Evolutionary conservation across 2,888 invertebrate genomes (phyloP).

Genomic region (Lymantria monacha): DNA sequence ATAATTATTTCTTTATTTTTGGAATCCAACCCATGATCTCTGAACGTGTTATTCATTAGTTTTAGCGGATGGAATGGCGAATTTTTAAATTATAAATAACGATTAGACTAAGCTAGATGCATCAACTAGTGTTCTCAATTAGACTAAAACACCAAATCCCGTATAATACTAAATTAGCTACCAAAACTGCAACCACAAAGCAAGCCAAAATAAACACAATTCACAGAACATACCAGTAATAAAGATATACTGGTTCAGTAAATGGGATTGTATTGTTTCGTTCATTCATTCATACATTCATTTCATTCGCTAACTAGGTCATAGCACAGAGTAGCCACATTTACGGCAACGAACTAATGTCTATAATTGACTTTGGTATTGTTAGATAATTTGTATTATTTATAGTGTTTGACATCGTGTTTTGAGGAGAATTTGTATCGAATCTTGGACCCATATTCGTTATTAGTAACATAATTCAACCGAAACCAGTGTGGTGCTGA

Average conservation of each 20-base stretch:
- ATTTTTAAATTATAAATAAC: too few species aligned
- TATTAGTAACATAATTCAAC: too few species aligned
- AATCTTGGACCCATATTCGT: too few species aligned
- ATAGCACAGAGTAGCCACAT: slow-evolving; percentile 19
- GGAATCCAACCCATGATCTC: too few species aligned
- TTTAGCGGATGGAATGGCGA: too few species aligned
- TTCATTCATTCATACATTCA: slow-evolving; percentile 39
- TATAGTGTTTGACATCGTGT: slow-evolving; percentile 8
- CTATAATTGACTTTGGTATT: slow-evolving; percentile 40
- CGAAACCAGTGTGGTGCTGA: too few species aligned
- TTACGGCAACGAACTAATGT: slow-evolving; percentile 39
- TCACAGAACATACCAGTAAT: slow-evolving; percentile 27
- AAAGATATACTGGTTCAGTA: slow-evolving; percentile 47
- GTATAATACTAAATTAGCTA: background rate
- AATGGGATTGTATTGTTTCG: slow-evolving; percentile 54
- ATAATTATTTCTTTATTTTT: too few species aligned
- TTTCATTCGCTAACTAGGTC: slow-evolving; percentile 39
- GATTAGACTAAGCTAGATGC: background rate
- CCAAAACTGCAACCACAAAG: slow-evolving; percentile 2
- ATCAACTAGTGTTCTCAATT: background rate
- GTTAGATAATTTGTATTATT: slow-evolving; percentile 37
- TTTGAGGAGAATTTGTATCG: background rate
- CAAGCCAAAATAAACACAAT: slow-evolving; percentile 6
- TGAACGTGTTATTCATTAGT: too few species aligned
- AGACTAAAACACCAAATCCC: background rate